Base-by-base conservation (phyloP, 2,113 vertebrate species). In the Clinocottus analis region DNA sequence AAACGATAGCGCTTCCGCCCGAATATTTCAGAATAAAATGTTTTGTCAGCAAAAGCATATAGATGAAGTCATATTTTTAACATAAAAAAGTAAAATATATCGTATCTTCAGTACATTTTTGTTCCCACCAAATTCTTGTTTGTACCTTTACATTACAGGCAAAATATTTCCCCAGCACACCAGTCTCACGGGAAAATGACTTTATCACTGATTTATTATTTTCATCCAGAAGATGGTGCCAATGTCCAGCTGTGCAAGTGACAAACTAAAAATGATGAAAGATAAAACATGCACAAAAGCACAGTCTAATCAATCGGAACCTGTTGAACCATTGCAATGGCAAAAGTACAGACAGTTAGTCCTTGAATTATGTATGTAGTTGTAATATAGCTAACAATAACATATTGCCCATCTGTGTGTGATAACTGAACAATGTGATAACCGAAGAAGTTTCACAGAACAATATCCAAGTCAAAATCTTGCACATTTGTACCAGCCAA, bases 401-500 rank as follows among this genome's bases (percentile, higher is more conserved):
- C 25, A n/a, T 21, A 23, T 13, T n/a, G 0, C 25, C 29, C 3
- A 11, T 56, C 31, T 80, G 21, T 31, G 29, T 41, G 35, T 49
- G 43, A 77, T 71, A 78, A 45, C 4, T 51, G 41, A 66, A 53
- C 74, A 81, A 55, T 45, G 35, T 55, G 23, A 60, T 85, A 66
- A 73, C 35, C 25, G 53, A 35, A 84, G 7, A 10, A 12, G 53
- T 49, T 67, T 37, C 58, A 58, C 1, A 41, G 84, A 75, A 75
- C 91, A 91, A 90, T 75, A 86, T 90, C 83, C 81, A 83, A 37
- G 43, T 68, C 23, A 49, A 80, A 84, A 78, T 80, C 17, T 74
- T 70, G 49, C 25, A 56, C 76, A 80, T 67, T 49, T 75, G 73
- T 45, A 72, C 71, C 47, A 79, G 88, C 87, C 93, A 93, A 94